phyloP scores from a whole-genome alignment of 2,797 vertebrate genomes.

The Tokudaia muenninki region DNA sequence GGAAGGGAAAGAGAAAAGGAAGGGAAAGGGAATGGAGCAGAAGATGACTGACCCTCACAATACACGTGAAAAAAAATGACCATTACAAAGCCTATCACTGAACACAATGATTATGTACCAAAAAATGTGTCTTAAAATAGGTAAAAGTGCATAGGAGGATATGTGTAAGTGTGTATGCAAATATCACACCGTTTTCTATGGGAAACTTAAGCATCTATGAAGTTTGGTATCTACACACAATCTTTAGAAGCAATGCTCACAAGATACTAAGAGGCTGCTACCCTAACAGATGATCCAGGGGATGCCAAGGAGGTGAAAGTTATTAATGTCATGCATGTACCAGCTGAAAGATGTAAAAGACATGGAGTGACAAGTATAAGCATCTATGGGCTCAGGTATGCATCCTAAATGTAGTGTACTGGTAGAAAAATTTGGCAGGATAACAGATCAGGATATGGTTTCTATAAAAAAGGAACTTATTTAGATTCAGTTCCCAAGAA shows the following conservation, averaged over 20 bases:
- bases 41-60: not conserved
- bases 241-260: not conserved
- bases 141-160: not conserved
- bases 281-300: not conserved
- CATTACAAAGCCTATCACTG: not conserved
- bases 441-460: not conserved
- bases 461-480: not conserved
- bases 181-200: not conserved
- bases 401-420: not conserved
- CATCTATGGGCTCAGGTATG: not conserved
- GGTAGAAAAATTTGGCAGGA: not conserved
- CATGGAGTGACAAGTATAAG: not conserved
- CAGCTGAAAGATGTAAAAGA: not conserved
- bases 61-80: not conserved
- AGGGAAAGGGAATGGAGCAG: accelerated
- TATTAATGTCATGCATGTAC: not conserved
- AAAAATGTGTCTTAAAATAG: not conserved
- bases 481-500: not conserved
- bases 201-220: not conserved
- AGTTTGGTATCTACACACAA: not conserved
- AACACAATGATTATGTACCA: not conserved
- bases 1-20: not conserved
- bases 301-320: not conserved
- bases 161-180: not conserved
- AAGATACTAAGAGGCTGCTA: not conserved